phyloP scores from a whole-genome alignment of 2,888 invertebrate genomes.

The Linnaemya vulpina region DNA sequence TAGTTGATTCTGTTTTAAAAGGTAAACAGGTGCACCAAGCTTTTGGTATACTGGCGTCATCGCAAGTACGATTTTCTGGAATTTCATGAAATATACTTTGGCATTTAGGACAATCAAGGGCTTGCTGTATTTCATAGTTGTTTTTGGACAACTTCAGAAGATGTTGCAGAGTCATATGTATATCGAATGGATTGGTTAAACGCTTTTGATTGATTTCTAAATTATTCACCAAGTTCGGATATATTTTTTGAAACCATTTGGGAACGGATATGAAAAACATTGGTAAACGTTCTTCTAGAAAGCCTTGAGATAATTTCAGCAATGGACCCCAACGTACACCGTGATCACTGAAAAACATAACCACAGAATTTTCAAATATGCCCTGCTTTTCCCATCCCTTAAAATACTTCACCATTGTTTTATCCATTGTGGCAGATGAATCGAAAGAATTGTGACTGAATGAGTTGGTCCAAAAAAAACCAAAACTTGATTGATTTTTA shows the following conservation, averaged over 20 bases:
- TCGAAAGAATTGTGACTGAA: constrained; percentile 88
- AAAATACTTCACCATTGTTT: constrained; percentile 85
- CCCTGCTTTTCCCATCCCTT: constrained; percentile 85
- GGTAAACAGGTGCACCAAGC: constrained; percentile 91
- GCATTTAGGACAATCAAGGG: constrained; percentile 86
- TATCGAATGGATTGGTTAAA: constrained; percentile 88
- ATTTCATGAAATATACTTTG: constrained; percentile 86
- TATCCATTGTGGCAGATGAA: constrained; percentile 87
- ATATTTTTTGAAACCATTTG: constrained; percentile 84
- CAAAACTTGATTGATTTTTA: constrained; percentile 86
- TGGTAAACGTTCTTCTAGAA: constrained; percentile 90
- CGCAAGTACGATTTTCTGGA: constrained; percentile 86
- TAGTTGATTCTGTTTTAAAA: constrained; percentile 78
- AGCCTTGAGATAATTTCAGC: constrained; percentile 87
- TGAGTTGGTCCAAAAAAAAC: constrained; percentile 90
- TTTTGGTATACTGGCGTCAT: constrained; percentile 86
- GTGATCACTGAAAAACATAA: constrained; percentile 90
- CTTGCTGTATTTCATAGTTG: constrained; percentile 70
- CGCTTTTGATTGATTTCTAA: constrained; percentile 86
- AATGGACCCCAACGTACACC: constrained; percentile 89
- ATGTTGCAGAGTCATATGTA: constrained; percentile 87
- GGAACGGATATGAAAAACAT: constrained; percentile 89
- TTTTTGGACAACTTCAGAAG: constrained; percentile 83
- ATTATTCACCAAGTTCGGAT: constrained; percentile 84
- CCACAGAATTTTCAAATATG: constrained; percentile 86